Evolutionary conservation across 2,797 vertebrate genomes (phyloP), one percentile per base, ranked within the genome.

Genomic region (Sebastes vulpes): DNA sequence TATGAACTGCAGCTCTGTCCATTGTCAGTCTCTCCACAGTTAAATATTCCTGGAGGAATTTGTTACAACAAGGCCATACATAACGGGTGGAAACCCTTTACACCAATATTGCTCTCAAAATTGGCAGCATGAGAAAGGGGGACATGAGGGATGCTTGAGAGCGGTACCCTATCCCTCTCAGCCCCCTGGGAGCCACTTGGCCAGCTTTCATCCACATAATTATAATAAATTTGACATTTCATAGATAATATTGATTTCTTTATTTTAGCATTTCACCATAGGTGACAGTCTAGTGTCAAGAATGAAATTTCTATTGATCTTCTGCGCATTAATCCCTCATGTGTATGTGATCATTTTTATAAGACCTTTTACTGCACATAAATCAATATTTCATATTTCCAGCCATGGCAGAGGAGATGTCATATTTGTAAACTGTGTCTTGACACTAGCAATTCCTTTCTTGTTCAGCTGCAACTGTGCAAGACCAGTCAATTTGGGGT

Each of bases 201-300:
- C 98, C 97, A 97, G 98, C 98, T 99, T 98, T 99, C 99, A 99
- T 99, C 98, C 98, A 99, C 98, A 99, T 99, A 99, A 99, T 99
- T 99, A 99, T 99, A 99, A 99, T 99, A 99, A 99, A 99, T 99
- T 99, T 99, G 99, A 99, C 99, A 99, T 99, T 99, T 99, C 99
- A 99, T 99, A 99, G 99, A 99, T 99, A 99, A 98, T 99, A 99
- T 99, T 99, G 99, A 99, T 99, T 99, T 99, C 98, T 99, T 98
- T 99, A 99, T 99, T 99, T 99, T 99, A 99, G 98, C 99, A 99
- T 99, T 99, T 99, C 98, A 99, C 98, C 98, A 98, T 99, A 99
- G 99, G 99, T 99, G 99, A 99, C 99, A 99, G 98, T 98, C 98
- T 95, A 98, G 98, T 98, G 97, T 99, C 99, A 99, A 98, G 98